These are phyloP conservation scores for Sciurus carolinensis DNA, from an alignment of 2,797 vertebrate species.

Conservation along the genomic window DNA sequence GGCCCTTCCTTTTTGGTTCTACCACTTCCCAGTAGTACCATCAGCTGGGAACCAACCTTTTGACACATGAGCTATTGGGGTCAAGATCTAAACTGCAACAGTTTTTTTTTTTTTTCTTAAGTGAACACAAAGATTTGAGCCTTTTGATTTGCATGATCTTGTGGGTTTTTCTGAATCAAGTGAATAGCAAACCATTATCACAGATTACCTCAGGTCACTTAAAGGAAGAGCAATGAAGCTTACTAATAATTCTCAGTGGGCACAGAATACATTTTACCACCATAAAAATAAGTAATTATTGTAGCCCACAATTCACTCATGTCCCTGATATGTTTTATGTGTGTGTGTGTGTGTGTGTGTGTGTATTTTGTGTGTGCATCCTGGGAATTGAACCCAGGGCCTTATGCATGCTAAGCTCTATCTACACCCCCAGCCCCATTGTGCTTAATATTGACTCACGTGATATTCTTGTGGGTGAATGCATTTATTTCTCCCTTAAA, in stretches of 20 bases:
- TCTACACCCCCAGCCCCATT: background rate
- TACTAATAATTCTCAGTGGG: background rate
- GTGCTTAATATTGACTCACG: background rate
- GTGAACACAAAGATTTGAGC: background rate
- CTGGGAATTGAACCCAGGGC: background rate
- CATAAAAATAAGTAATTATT: slow-evolving; percentile 19
- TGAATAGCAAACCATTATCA: background rate
- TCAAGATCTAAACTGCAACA: background rate
- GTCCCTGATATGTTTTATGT: background rate
- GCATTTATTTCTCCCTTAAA: slow-evolving; percentile 11
- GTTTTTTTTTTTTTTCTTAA: background rate
- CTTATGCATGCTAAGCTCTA: background rate
- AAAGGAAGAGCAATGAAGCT: background rate
- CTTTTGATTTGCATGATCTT: background rate
- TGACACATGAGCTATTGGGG: background rate
- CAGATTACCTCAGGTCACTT: background rate
- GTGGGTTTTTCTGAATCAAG: background rate
- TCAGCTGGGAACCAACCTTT: background rate
- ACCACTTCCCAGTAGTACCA: too few species aligned
- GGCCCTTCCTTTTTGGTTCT: background rate
- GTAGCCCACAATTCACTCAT: background rate
- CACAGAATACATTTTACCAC: background rate
- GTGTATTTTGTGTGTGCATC: background rate
- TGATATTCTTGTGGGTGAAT: background rate
- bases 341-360: background rate